A percentile compares a stretch with the other conserved stretches of the same genome.
phyloP scores from a whole-genome alignment of 2,113 vertebrate species.

The Oryzias celebensis region DNA sequence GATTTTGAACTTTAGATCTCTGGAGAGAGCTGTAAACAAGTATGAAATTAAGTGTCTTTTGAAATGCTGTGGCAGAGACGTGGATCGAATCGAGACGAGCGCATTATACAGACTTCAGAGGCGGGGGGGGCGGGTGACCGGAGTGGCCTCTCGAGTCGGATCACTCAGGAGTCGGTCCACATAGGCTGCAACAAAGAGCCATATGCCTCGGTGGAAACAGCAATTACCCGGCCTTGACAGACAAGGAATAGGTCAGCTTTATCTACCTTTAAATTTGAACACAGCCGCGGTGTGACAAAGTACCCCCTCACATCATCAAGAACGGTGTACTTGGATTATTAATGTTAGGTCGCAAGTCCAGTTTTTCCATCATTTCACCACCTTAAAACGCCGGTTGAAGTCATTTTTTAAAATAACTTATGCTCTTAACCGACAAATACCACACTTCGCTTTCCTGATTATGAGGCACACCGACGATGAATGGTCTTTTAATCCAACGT shows the following conservation, averaged over 20 bases:
- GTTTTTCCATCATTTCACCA: no score
- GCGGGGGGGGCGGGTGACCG: conserved; percentile 19
- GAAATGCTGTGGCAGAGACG: conserved; percentile 51
- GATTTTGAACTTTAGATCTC: conserved; percentile 71
- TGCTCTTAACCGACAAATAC: no score
- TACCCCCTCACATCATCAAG: no score
- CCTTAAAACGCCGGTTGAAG: no score
- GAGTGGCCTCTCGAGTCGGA: conserved; percentile 50
- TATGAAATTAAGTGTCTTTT: conserved; percentile 72
- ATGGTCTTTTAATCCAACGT: no score
- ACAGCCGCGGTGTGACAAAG: not conserved
- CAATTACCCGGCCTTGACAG: not conserved
- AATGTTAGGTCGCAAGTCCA: no score
- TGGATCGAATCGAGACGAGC: conserved; percentile 51
- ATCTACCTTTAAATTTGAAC: not conserved
- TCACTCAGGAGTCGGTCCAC: conserved; percentile 20
- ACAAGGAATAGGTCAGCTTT: not conserved
- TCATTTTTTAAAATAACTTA: no score
- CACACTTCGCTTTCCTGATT: no score
- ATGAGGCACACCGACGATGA: no score
- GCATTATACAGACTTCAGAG: conserved; percentile 51
- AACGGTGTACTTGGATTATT: no score
- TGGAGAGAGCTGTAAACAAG: conserved; percentile 73
- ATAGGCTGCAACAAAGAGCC: conserved; percentile 19
- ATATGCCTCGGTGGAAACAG: not conserved